phyloP scores from a whole-genome alignment of 2,113 vertebrate species.

The Toxostoma redivivum region DNA sequence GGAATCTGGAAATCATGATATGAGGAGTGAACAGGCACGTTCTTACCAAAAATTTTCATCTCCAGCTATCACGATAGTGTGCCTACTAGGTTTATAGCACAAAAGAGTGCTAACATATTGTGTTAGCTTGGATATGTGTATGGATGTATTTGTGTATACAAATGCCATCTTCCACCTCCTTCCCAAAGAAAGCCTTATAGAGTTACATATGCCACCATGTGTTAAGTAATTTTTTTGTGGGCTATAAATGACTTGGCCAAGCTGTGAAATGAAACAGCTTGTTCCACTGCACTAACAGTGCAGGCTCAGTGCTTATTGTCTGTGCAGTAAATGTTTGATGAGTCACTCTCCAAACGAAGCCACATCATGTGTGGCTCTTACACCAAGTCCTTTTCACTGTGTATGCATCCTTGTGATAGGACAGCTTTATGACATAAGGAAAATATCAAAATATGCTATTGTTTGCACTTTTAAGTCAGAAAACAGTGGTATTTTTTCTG shows the following conservation, averaged over 20 bases:
- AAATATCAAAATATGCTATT: background rate
- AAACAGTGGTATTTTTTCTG: background rate
- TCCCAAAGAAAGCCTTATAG: constrained; percentile 21
- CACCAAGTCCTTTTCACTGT: background rate
- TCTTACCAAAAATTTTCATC: constrained; percentile 7
- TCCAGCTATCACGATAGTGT: background rate
- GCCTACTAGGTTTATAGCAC: constrained; percentile 1
- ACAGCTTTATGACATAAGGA: background rate
- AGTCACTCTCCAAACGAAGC: background rate
- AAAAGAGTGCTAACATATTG: constrained; percentile 38
- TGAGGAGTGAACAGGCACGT: constrained; percentile 2
- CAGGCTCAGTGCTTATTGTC: constrained; percentile 28
- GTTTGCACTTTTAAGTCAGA: background rate
- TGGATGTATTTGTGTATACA: constrained; percentile 41
- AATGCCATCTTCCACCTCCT: constrained; percentile 57
- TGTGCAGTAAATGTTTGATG: background rate
- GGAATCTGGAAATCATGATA: constrained; percentile 25
- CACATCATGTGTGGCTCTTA: background rate
- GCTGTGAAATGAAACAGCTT: constrained; percentile 63
- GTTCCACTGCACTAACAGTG: constrained; percentile 29
- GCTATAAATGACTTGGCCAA: constrained; percentile 56
- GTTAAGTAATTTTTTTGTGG: constrained; percentile 51
- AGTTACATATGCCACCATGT: constrained; percentile 55
- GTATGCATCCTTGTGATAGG: background rate
- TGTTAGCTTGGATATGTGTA: background rate